Conservation (phyloP, 2,797 vertebrate genomes). For the Artibeus lituratus region DNA sequence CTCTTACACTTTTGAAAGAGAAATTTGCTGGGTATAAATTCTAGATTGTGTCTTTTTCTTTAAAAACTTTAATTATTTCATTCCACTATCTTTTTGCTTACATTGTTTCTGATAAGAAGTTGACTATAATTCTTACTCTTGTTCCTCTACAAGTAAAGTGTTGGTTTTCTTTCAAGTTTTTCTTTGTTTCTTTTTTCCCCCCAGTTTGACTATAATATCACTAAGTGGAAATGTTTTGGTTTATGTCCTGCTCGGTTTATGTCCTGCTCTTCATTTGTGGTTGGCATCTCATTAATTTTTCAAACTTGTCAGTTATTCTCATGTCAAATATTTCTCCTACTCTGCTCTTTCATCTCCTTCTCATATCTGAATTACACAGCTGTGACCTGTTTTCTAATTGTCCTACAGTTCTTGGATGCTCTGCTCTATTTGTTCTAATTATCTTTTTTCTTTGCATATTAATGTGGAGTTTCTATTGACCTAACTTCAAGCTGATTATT, state of each 20-base stretch:
- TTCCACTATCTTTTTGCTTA: neutral
- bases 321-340: neutral
- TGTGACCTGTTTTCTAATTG: neutral
- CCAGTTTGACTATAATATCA: neutral
- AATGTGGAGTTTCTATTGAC: neutral
- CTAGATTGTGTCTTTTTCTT: neutral
- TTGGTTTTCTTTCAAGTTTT: neutral
- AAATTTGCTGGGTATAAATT: neutral
- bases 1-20: neutral
- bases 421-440: neutral
- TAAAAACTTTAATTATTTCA: neutral
- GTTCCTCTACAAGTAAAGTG: neutral
- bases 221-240: neutral
- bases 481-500: neutral
- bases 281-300: neutral
- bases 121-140: neutral
- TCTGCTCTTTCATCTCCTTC: neutral
- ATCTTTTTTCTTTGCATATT: neutral
- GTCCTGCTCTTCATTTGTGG: neutral
- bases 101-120: neutral
- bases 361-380: neutral
- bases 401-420: neutral
- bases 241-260: neutral
- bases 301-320: neutral
- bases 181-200: neutral